These are phyloP conservation scores for Lycodopsis pacificus DNA, from an alignment of 2,797 vertebrate species.

Conservation along the genomic window DNA sequence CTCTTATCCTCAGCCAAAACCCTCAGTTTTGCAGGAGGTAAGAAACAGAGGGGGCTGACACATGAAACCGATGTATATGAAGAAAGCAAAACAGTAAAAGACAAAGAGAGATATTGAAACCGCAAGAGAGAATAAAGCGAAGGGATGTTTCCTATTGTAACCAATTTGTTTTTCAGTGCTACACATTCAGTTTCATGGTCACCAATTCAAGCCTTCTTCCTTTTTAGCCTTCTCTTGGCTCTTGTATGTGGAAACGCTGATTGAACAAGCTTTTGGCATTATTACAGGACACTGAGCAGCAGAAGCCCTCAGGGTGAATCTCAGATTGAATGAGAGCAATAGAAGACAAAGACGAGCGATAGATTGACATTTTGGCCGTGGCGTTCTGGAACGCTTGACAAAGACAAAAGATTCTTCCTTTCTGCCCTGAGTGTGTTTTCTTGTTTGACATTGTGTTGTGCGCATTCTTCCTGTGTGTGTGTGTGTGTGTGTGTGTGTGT, in stretches of 20 bases:
- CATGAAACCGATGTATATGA: slow-evolving; percentile 26
- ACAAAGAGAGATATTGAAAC: background rate
- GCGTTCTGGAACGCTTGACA: slow-evolving; percentile 34
- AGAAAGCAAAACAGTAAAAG: slow-evolving; percentile 8
- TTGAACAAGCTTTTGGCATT: slow-evolving; percentile 21
- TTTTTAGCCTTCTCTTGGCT: slow-evolving; percentile 8
- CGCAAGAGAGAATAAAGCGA: background rate
- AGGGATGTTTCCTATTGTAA: background rate
- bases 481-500: background rate
- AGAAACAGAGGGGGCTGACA: slow-evolving; percentile 26
- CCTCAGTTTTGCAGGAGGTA: slow-evolving; percentile 21
- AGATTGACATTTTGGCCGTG: slow-evolving; percentile 31
- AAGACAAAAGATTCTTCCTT: slow-evolving; percentile 13
- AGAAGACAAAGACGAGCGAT: slow-evolving; percentile 44
- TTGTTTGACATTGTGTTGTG: background rate
- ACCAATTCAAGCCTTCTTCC: slow-evolving; percentile 14
- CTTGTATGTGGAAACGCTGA: slow-evolving; percentile 10
- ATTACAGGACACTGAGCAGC: slow-evolving; percentile 32
- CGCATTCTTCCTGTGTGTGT: background rate
- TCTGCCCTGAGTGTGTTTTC: slow-evolving; percentile 7
- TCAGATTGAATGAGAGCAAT: slow-evolving; percentile 35
- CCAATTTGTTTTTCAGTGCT: slow-evolving; percentile 14
- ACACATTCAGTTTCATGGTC: slow-evolving; percentile 37
- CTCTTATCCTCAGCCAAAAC: slow-evolving; percentile 54
- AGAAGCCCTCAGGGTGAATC: slow-evolving; percentile 48